These are phyloP conservation scores for Ophthalmolycus amberensis DNA, from an alignment of 2,113 vertebrate genomes.

Conservation along the genomic window DNA sequence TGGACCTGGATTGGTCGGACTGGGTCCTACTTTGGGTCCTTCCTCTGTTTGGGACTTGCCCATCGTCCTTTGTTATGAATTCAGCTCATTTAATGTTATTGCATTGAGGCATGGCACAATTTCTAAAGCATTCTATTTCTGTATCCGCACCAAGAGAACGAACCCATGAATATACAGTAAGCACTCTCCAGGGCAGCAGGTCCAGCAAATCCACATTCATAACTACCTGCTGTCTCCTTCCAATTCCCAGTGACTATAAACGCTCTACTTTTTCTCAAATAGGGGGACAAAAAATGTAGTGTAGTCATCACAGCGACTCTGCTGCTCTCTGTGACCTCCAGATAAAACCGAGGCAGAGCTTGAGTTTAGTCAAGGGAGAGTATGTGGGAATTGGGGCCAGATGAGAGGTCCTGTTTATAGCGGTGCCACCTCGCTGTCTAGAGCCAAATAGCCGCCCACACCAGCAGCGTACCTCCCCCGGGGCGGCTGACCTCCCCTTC, in stretches of 20 bases:
- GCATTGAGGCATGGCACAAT: background rate
- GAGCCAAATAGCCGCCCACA: conserved; percentile 65
- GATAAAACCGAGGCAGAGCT: conserved; percentile 58
- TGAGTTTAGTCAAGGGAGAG: conserved; percentile 43
- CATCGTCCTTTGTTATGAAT: background rate
- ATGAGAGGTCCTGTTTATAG: conserved; percentile 68
- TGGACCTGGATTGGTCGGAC: background rate
- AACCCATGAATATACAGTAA: conserved; percentile 7
- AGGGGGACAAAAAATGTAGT: background rate
- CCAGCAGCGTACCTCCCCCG: conserved; percentile 24
- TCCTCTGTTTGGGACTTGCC: background rate
- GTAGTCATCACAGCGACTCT: conserved; percentile 39
- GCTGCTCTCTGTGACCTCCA: conserved; percentile 44
- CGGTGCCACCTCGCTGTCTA: conserved; percentile 59
- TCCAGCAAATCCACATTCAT: conserved; percentile 29
- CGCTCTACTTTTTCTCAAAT: conserved; percentile 5
- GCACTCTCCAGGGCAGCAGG: conserved; percentile 3
- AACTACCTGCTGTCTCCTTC: conserved; percentile 18
- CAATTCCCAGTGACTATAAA: conserved; percentile 2
- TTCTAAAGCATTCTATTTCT: conserved; percentile 14
- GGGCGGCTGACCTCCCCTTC: conserved; percentile 47
- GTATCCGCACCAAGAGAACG: conserved; percentile 9
- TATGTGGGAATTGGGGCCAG: conserved; percentile 62
- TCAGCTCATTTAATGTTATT: background rate
- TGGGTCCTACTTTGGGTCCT: background rate